These are phyloP conservation scores for Panthera leo DNA, from an alignment of 2,113 vertebrate species.

Conservation along the genomic window DNA sequence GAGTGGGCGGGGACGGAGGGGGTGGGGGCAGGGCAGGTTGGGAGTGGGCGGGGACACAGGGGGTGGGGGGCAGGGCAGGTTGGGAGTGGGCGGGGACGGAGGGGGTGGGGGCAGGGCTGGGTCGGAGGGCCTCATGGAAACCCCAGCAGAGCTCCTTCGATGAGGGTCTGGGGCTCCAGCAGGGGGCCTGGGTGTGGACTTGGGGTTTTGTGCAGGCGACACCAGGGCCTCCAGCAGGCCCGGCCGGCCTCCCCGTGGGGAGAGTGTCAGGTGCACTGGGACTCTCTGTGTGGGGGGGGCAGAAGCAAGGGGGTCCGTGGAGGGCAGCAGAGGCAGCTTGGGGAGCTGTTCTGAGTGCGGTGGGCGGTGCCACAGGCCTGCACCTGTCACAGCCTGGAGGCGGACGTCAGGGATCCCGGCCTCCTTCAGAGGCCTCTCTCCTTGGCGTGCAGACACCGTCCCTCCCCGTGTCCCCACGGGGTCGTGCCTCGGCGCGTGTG, in stretches of 20 bases:
- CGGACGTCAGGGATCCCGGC: rapidly evolving
- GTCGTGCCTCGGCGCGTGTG: neutral
- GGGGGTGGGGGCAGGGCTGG: neutral
- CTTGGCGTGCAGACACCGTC: neutral
- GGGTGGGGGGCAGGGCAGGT: neutral
- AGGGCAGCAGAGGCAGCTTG: neutral
- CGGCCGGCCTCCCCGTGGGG: neutral
- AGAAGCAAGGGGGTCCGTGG: neutral
- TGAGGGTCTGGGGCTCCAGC: neutral
- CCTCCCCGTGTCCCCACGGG: neutral
- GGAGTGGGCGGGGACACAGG: too few species aligned
- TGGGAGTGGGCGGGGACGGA: neutral
- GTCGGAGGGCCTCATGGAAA: too few species aligned
- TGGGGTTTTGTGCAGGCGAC: neutral
- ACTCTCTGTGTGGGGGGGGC: neutral
- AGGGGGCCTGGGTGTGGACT: neutral
- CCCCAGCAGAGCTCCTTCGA: neutral
- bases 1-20: neutral
- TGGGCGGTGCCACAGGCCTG: neutral
- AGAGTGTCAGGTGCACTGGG: too few species aligned
- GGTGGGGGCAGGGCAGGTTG: too few species aligned
- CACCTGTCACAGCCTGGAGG: neutral
- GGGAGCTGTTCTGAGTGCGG: neutral
- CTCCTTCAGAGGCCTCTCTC: neutral
- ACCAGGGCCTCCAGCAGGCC: neutral